Percentiles rank a stretch among this genome's conserved stretches.
Evolutionary conservation across 2,797 vertebrate genomes (phyloP).

Genomic region (Cuculus canorus): DNA sequence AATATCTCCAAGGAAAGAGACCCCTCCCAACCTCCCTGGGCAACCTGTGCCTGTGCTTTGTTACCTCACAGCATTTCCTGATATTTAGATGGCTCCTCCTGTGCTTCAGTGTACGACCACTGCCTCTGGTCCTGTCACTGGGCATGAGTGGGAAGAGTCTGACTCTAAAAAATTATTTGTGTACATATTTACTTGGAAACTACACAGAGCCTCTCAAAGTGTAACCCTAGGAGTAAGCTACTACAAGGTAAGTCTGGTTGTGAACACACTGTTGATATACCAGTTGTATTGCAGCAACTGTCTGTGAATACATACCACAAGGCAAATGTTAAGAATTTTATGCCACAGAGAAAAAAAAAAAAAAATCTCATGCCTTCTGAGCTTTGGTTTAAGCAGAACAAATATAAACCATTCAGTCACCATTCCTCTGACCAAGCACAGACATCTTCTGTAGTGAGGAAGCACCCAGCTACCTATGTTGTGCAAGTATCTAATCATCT

Average conservation of each 20-base stretch:
- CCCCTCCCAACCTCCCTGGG: no score
- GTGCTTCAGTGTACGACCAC: background rate
- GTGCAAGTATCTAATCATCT: background rate
- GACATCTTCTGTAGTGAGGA: background rate
- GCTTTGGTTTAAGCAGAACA: background rate
- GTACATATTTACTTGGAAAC: background rate
- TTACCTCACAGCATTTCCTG: background rate
- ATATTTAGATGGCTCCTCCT: background rate
- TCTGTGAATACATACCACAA: accelerated
- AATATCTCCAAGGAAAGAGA: background rate
- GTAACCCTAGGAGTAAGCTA: background rate
- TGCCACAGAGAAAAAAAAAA: background rate
- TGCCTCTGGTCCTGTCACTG: background rate
- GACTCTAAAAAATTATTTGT: background rate
- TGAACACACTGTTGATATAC: background rate
- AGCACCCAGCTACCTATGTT: background rate
- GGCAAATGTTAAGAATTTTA: background rate
- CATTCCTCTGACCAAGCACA: background rate
- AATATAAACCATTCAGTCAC: background rate
- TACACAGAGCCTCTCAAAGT: background rate
- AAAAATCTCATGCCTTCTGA: background rate
- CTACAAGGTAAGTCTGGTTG: background rate
- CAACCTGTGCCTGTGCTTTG: background rate
- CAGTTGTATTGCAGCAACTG: background rate
- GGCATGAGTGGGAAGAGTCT: background rate